These are phyloP conservation scores for Cetoscarus ocellatus DNA, from an alignment of 2,797 vertebrate species.

Conservation along the genomic window DNA sequence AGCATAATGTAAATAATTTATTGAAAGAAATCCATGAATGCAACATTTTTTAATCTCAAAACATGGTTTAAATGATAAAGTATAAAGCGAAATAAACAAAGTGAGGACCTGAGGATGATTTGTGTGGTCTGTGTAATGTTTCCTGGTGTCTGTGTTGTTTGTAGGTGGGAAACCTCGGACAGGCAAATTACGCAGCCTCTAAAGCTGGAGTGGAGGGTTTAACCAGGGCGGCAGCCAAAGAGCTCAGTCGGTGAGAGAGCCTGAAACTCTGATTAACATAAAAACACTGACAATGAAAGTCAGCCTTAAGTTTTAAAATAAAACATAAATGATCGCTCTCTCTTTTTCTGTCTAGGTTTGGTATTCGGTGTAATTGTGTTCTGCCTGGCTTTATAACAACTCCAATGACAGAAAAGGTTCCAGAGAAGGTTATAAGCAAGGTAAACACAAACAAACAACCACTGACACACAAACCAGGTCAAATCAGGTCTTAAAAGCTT, in stretches of 20 bases:
- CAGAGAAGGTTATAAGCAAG: slow-evolving; percentile 88
- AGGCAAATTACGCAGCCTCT: slow-evolving; percentile 89
- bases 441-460: slow-evolving; percentile 58
- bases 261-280: rapidly evolving
- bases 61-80: too few relatives aligned
- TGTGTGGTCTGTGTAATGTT: neutral
- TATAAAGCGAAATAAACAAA: too few relatives aligned
- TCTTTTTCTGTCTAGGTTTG: slow-evolving; percentile 77
- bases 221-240: slow-evolving; percentile 87
- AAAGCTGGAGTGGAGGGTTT: slow-evolving; percentile 92
- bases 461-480: neutral
- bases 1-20: neutral
- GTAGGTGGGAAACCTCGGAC: slow-evolving; percentile 91
- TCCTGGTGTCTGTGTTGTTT: slow-evolving; percentile 20
- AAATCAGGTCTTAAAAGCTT: neutral
- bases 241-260: slow-evolving; percentile 86
- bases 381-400: slow-evolving; percentile 90
- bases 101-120: too few relatives aligned
- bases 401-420: slow-evolving; percentile 91
- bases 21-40: neutral
- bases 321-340: neutral
- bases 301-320: too few relatives aligned
- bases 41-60: neutral
- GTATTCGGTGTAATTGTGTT: slow-evolving; percentile 91
- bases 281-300: neutral